Conservation (phyloP, 2,888 invertebrate genomes). For the Chrysolina americana region DNA sequence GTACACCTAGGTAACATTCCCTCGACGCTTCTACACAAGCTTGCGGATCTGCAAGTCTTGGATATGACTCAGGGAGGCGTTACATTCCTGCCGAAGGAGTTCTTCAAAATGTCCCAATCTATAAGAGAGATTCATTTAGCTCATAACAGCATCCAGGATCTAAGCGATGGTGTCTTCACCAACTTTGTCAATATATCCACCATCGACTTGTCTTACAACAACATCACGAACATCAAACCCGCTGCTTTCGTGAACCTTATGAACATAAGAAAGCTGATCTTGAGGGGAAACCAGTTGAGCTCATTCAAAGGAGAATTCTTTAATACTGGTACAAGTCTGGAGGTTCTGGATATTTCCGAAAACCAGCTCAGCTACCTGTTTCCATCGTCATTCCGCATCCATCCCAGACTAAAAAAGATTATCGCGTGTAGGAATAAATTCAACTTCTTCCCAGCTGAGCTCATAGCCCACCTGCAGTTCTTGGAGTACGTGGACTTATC, state of each 20-base stretch:
- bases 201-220: slow-evolving; percentile 86
- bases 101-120: slow-evolving; percentile 78
- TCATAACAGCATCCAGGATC: slow-evolving; percentile 82
- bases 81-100: slow-evolving; percentile 80
- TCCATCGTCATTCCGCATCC: slow-evolving; percentile 88
- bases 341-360: slow-evolving; percentile 84
- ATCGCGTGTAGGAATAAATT: slow-evolving; percentile 84
- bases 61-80: slow-evolving; percentile 84
- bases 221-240: slow-evolving; percentile 81
- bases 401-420: slow-evolving; percentile 82
- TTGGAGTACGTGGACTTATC: slow-evolving; percentile 84
- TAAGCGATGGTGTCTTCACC: slow-evolving; percentile 83
- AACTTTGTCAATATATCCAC: slow-evolving; percentile 82
- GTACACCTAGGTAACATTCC: slow-evolving; percentile 77
- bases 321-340: slow-evolving; percentile 85
- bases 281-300: slow-evolving; percentile 84
- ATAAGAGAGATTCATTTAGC: slow-evolving; percentile 80
- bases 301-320: slow-evolving; percentile 90
- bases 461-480: slow-evolving; percentile 84
- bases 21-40: slow-evolving; percentile 79
- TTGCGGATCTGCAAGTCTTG: slow-evolving; percentile 78
- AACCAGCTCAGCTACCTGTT: slow-evolving; percentile 88
- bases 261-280: slow-evolving; percentile 79
- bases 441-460: slow-evolving; percentile 88
- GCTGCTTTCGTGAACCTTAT: slow-evolving; percentile 85